These are phyloP conservation scores for Ormyrus thymus DNA, from an alignment of 2,888 invertebrate genomes.

Conservation along the genomic window DNA sequence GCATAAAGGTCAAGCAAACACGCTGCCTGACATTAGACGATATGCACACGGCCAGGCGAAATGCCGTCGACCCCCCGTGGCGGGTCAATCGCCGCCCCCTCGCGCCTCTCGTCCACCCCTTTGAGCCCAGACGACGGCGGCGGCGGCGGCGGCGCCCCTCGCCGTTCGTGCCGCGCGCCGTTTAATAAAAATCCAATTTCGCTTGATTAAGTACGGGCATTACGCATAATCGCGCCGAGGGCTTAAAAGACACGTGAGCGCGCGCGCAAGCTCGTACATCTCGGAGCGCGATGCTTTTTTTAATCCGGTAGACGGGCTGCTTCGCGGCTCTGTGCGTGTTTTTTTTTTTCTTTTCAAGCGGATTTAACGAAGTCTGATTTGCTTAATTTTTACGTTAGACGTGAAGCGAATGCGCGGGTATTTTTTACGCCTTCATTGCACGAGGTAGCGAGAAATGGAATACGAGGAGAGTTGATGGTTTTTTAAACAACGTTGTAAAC, in stretches of 20 bases:
- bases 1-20: constrained; percentile 6
- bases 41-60: background rate
- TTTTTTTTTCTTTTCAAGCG: too few relatives aligned
- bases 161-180: constrained; percentile 36
- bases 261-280: background rate
- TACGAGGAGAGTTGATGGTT: too few relatives aligned
- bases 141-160: background rate
- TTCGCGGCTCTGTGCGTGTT: too few relatives aligned
- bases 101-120: background rate
- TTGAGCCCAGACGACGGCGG: background rate
- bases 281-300: background rate
- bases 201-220: constrained; percentile 48
- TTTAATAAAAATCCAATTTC: constrained; percentile 55
- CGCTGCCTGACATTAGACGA: background rate
- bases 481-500: too few relatives aligned
- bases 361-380: too few relatives aligned
- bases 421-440: too few relatives aligned
- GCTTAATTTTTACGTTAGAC: too few relatives aligned
- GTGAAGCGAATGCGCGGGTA: too few relatives aligned
- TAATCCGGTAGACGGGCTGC: background rate
- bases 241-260: constrained; percentile 14
- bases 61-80: constrained; percentile 34
- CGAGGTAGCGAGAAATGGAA: too few relatives aligned
- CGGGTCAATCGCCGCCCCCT: background rate
- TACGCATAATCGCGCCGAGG: constrained; percentile 39